phyloP scores from a whole-genome alignment of 2,888 invertebrate genomes.

The Eristalinus aeneus region DNA sequence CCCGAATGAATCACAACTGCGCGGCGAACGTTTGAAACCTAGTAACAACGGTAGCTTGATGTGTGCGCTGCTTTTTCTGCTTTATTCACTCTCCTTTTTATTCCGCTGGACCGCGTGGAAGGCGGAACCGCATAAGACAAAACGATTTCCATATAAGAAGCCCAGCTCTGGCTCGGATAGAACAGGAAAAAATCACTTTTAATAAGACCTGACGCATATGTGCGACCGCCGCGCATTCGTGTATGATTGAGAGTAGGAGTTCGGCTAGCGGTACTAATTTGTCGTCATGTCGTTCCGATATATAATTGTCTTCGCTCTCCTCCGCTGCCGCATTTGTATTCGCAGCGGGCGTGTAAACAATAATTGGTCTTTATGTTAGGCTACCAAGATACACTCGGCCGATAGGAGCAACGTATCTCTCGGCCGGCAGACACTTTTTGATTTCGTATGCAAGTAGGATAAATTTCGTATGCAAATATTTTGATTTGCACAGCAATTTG shows the following conservation, averaged over 20 bases:
- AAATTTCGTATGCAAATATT: conserved; percentile 50
- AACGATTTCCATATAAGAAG: conserved; percentile 65
- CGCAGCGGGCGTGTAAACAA: conserved; percentile 21
- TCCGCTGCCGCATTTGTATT: not conserved
- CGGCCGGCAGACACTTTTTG: conserved; percentile 25
- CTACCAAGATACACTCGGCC: conserved; percentile 44
- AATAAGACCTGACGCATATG: conserved; percentile 51
- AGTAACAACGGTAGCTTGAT: conserved; percentile 50
- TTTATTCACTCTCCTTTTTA: not conserved
- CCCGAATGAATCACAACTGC: conserved; percentile 52
- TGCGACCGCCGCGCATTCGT: not conserved
- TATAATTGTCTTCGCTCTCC: conserved; percentile 43
- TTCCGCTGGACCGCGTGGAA: conserved; percentile 24
- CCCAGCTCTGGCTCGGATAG: conserved; percentile 29
- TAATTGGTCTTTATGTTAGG: conserved; percentile 37
- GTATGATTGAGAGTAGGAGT: conserved; percentile 64
- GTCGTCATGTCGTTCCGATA: conserved; percentile 46
- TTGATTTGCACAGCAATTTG: conserved; percentile 39
- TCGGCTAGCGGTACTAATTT: conserved; percentile 65
- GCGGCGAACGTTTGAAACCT: conserved; percentile 27
- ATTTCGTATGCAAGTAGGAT: conserved; percentile 22
- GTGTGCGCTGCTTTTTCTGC: conserved; percentile 36
- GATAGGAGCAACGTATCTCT: not conserved
- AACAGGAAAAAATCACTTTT: conserved; percentile 63
- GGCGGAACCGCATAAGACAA: conserved; percentile 64